Base-by-base conservation (phyloP, 2,797 vertebrate species). In the Etheostoma perlongum region DNA sequence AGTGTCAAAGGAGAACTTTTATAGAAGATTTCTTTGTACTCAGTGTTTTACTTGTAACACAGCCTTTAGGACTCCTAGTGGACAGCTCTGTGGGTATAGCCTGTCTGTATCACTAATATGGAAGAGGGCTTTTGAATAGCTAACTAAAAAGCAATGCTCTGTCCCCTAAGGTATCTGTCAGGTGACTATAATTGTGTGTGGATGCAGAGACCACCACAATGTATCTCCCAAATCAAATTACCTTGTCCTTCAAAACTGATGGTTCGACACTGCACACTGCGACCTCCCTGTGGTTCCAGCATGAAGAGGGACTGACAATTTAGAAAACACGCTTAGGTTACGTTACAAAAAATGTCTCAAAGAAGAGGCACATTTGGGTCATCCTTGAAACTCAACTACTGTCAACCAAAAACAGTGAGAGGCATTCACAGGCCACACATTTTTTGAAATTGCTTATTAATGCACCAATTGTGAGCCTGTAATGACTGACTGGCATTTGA, bases 401-500 rank as follows among this genome's bases (percentile, higher is more conserved):
- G 44, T 62, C 54, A 16, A n/a, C 53, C 25, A n/a, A 61, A 79
- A 81, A 84, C 78, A 81, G 55, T 40, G 52, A 67, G 33, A 64
- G 36, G 55, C 70, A 79, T 84, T 84, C 57, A 79, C n/a, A 36
- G 51, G 51, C 30, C 33, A 6, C 23, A 66, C 21, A 40, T 61
- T 72, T 72, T 72, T 58, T 44, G 4, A 48, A 54, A 7, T 79
- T 65, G 82, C 67, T 23, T 64, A 81, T 85, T 76, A 88, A 89
- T 86, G 83, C 74, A 76, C 33, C 78, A 68, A 75, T 88, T 91
- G 85, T 87, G 67, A 81, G 78, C 3, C 65, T 57, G 27, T 77
- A 79, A 79, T 84, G 76, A 71, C 69, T 75, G 81, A 82, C 64
- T 87, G 86, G 73, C 82, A 83, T 86, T 84, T 90, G 78, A 82